Base-by-base conservation (phyloP, 2,888 invertebrate genomes). In the Epistrophe eligans region DNA sequence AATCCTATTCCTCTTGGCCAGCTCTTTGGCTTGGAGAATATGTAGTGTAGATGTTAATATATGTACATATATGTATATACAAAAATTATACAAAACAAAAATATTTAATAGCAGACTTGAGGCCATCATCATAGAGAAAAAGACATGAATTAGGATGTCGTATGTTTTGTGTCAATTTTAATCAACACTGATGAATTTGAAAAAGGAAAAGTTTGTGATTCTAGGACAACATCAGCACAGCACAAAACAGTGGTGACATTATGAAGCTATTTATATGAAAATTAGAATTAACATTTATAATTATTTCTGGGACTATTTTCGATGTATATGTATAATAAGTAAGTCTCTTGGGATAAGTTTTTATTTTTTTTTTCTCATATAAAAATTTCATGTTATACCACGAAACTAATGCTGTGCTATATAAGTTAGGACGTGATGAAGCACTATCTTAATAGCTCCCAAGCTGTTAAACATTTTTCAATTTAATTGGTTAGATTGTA, bases 141-240 rank as follows among this genome's bases (percentile, higher is more conserved):
- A n/a, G 9, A 28, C 19, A 17, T 35, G 19, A 24, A 24, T 24
- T 24, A 24, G 24, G 6, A 38, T 32, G 48, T 17, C 11, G 13
- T 38, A 38, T 50, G 48, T 67, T 67, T 50, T 8, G 50, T 67
- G 67, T 70, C 70, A 70, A 55, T 70, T 70, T 55, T 70, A 55
- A 70, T 70, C 40, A 70, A 55, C 55, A 70, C 38, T 67, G 52
- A 67, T 67, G 52, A 50, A 48, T 32, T 48, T 67, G 35, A 35
- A 24, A 17, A 17, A 17, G 17, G 8, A 55, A 50, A 67, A 28
- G 11, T 64, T 43, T 32, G 0, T 35, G 11, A 32, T 50, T 66
- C 35, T 35, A 32, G 24, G 9, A 35, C 58, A 60, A 24, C 24
- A n/a, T n/a, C 24, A 24, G 5, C 35, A 5, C 7, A 55, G 13